These are phyloP conservation scores for Agelastica alni DNA, from an alignment of 2,888 invertebrate genomes.

Conservation along the genomic window DNA sequence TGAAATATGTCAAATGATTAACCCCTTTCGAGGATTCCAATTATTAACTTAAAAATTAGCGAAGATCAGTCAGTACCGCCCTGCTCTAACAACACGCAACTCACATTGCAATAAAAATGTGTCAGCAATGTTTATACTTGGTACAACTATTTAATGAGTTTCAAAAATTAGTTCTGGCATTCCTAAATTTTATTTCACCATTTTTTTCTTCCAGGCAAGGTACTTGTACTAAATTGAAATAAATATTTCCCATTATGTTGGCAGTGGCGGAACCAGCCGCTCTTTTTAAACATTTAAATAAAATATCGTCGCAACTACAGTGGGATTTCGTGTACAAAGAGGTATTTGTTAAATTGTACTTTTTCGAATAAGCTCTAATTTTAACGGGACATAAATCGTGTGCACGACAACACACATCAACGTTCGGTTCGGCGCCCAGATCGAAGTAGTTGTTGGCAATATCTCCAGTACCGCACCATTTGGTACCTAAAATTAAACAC, in stretches of 20 bases:
- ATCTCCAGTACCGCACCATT: constrained; percentile 93
- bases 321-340: constrained; percentile 88
- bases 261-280: constrained; percentile 71
- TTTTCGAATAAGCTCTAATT: constrained; percentile 67
- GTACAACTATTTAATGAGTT: no score
- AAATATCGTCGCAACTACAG: constrained; percentile 83
- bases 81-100: no score
- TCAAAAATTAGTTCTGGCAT: constrained; percentile 42
- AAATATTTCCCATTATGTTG: constrained; percentile 78
- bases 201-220: constrained; percentile 69
- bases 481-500: constrained; percentile 78
- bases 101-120: background rate
- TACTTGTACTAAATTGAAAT: constrained; percentile 81
- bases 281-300: constrained; percentile 76
- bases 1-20: no score
- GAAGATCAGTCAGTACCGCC: no score
- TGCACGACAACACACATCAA: constrained; percentile 85
- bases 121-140: background rate
- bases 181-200: constrained; percentile 34
- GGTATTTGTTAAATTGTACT: constrained; percentile 83
- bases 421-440: constrained; percentile 71
- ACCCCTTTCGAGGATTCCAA: no score
- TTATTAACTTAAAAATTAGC: no score
- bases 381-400: constrained; percentile 92
- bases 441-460: constrained; percentile 83